Evolutionary conservation across 2,113 vertebrate genomes (phyloP).

Genomic region (Ceyx cyanopectus): DNA sequence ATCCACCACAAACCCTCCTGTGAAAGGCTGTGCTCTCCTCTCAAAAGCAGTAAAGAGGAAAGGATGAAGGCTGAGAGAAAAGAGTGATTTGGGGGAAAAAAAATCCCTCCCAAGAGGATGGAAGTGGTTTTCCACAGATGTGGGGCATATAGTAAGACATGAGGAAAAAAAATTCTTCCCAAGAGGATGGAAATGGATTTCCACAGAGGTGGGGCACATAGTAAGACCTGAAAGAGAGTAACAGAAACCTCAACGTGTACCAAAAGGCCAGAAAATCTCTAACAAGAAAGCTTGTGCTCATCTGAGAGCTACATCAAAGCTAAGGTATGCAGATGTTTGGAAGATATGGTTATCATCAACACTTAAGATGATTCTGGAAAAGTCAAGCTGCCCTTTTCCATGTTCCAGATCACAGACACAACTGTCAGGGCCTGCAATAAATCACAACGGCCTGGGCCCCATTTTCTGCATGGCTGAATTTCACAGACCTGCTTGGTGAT

Average conservation of each 20-base stretch:
- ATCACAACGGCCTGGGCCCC: constrained; percentile 1
- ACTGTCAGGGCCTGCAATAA: constrained; percentile 17
- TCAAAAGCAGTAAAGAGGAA: background rate
- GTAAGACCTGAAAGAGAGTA: background rate
- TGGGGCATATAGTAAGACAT: background rate
- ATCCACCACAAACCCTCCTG: background rate
- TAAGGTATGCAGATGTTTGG: constrained; percentile 20
- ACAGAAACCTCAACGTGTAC: background rate
- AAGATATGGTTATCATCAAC: constrained; percentile 11
- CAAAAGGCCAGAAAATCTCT: constrained; percentile 5
- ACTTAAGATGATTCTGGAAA: constrained; percentile 37
- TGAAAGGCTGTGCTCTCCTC: background rate
- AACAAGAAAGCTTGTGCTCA: constrained; percentile 2
- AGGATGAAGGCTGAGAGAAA: background rate
- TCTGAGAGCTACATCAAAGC: background rate
- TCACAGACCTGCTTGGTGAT: background rate
- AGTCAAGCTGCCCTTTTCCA: constrained; percentile 30
- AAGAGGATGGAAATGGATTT: background rate
- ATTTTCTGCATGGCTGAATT: constrained; percentile 51
- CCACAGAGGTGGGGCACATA: background rate
- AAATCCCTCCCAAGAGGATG: background rate
- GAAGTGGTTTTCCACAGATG: background rate
- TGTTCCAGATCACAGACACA: constrained; percentile 22
- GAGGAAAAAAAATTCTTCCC: background rate
- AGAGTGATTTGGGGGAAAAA: background rate